Evolutionary conservation across 2,113 vertebrate species (phyloP).

Genomic region (Chionis minor): DNA sequence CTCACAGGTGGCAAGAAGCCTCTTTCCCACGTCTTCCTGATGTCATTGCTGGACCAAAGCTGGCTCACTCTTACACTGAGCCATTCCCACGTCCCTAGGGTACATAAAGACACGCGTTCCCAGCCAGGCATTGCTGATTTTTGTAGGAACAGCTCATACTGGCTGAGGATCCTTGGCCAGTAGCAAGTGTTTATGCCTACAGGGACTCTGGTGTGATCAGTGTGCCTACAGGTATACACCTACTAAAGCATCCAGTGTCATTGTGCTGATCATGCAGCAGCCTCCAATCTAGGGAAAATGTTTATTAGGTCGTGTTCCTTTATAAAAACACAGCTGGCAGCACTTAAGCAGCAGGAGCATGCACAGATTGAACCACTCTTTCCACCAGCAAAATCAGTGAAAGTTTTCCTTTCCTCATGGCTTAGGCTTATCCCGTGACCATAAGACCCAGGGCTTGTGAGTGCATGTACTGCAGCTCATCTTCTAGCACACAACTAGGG

Average conservation of each 20-base stretch:
- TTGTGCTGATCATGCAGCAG: background rate
- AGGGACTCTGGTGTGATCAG: background rate
- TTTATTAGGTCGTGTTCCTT: background rate
- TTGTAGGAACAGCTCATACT: background rate
- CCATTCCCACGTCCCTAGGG: background rate
- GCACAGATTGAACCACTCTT: background rate
- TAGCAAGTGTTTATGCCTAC: background rate
- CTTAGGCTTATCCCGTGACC: background rate
- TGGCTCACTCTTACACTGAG: slow-evolving; percentile 25
- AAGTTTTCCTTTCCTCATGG: background rate
- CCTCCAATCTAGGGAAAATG: background rate
- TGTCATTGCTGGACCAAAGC: slow-evolving; percentile 54
- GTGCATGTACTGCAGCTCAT: background rate
- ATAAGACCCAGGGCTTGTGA: background rate
- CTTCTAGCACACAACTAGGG: background rate
- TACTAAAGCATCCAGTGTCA: background rate
- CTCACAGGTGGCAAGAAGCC: background rate
- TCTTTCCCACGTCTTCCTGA: slow-evolving; percentile 42
- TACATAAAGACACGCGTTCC: background rate
- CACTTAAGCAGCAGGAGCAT: background rate
- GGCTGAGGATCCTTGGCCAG: background rate
- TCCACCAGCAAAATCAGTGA: background rate
- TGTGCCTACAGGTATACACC: background rate
- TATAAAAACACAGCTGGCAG: background rate
- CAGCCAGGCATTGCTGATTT: background rate